Evolutionary conservation across 2,888 invertebrate species (phyloP).

Genomic region (Lucinisca nassula): DNA sequence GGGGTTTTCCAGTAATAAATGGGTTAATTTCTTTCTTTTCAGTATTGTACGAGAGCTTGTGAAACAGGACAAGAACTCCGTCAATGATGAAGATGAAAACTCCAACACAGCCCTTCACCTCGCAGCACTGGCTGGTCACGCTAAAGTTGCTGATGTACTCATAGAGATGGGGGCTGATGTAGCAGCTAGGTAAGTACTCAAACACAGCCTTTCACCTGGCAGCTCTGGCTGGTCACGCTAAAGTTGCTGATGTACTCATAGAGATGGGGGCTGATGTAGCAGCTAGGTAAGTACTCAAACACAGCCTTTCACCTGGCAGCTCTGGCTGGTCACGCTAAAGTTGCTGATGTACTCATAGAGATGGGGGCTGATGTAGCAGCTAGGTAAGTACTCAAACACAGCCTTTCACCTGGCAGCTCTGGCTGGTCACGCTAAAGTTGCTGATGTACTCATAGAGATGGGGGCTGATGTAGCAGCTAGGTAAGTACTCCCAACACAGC

Average conservation of each 20-base stretch:
- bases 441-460: constrained; percentile 85
- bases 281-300: constrained; percentile 88
- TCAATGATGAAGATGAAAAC: constrained; percentile 88
- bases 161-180: constrained; percentile 88
- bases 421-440: constrained; percentile 87
- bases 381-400: constrained; percentile 88
- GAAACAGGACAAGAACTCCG: constrained; percentile 83
- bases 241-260: constrained; percentile 86
- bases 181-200: constrained; percentile 88
- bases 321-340: constrained; percentile 87
- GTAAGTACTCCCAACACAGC: too few species aligned
- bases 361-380: constrained; percentile 88
- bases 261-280: constrained; percentile 88
- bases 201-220: constrained; percentile 88
- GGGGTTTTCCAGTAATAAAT: too few species aligned
- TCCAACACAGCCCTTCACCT: constrained; percentile 88
- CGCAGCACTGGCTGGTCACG: constrained; percentile 88
- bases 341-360: constrained; percentile 86
- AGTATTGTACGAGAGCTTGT: constrained; percentile 87
- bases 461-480: constrained; percentile 88
- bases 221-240: constrained; percentile 87
- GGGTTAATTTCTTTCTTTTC: constrained; percentile 41
- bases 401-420: constrained; percentile 88
- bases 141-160: constrained; percentile 86
- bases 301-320: constrained; percentile 88